Evolutionary conservation across 2,113 vertebrate genomes (phyloP), one percentile per base, ranked within the genome.

Genomic region (Corythornis madagascariensis): DNA sequence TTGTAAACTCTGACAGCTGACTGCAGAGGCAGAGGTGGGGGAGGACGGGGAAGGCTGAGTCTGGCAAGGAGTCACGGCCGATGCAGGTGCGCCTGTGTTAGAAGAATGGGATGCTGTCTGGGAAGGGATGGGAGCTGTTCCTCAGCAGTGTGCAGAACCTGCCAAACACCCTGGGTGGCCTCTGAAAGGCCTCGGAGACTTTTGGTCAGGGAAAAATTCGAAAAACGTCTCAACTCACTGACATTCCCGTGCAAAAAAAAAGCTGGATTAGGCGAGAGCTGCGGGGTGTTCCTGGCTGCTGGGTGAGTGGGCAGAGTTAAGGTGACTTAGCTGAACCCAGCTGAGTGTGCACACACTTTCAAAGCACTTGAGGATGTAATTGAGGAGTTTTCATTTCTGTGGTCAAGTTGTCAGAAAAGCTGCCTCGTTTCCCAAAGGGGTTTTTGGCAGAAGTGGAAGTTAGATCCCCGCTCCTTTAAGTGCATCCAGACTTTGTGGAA

Each of bases 41-140:
- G 90, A 89, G 90, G 86, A 94, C 45, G 47, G 83, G 60, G 88
- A 91, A 74, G 61, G 91, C 95, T 91, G 93, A 93, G 63, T 95
- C 88, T 96, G 96, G 89, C 94, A 94, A 71, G 83, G 91, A 91
- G 53, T 72, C 31, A 8, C 10, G 2, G 67, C 94, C 67, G 83
- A 77, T 95, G 95, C 94, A 97, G 95, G 96, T 96, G 95, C 66
- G 66, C 93, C 92, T 87, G 93, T 92, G 92, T 89, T 52, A 96
- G 90, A 95, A 96, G 90, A 94, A 95, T 95, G 91, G 93, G 86
- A 90, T 95, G 95, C 95, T 97, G 95, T 97, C 86, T 95, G 94
- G 92, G 89, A 96, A 88, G 85, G 94, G 92, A 93, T 93, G 95
- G 88, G 94, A 93, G 93, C 93, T 87, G 88, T 95, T 96, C 90